phyloP scores from a whole-genome alignment of 2,888 invertebrate genomes.

The Drosophila hamatofila region DNA sequence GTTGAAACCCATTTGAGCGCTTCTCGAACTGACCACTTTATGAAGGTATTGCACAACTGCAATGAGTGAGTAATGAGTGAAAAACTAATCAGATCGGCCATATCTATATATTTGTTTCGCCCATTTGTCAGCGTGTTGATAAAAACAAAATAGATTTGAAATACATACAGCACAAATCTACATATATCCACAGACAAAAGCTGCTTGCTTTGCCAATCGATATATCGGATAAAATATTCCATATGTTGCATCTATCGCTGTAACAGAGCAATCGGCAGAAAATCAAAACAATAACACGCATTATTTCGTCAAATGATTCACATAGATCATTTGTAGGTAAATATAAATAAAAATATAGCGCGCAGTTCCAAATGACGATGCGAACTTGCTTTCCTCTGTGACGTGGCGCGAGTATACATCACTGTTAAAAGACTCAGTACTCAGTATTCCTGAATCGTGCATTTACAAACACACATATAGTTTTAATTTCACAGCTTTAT shows the following conservation, averaged over 20 bases:
- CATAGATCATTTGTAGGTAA: not conserved
- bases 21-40: not conserved
- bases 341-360: not conserved
- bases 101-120: not conserved
- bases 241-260: slow-evolving; percentile 4
- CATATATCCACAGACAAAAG: slow-evolving; percentile 6
- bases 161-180: not conserved
- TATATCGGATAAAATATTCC: not conserved
- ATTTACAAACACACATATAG: not conserved
- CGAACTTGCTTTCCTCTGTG: slow-evolving; percentile 12
- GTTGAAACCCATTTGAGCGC: not conserved
- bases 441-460: not conserved
- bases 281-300: slow-evolving; percentile 39
- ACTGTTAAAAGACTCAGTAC: not conserved
- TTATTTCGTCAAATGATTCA: not conserved
- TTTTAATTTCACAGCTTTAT: slow-evolving; percentile 5
- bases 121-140: no score
- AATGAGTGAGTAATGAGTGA: not conserved
- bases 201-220: slow-evolving; percentile 15
- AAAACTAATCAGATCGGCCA: not conserved
- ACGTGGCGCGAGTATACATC: not conserved
- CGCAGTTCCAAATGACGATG: not conserved
- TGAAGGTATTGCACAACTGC: not conserved
- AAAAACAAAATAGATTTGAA: not conserved
- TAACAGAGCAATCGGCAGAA: not conserved